Evolutionary conservation across 2,888 invertebrate genomes (phyloP).

Genomic region (Aphidius colemani): DNA sequence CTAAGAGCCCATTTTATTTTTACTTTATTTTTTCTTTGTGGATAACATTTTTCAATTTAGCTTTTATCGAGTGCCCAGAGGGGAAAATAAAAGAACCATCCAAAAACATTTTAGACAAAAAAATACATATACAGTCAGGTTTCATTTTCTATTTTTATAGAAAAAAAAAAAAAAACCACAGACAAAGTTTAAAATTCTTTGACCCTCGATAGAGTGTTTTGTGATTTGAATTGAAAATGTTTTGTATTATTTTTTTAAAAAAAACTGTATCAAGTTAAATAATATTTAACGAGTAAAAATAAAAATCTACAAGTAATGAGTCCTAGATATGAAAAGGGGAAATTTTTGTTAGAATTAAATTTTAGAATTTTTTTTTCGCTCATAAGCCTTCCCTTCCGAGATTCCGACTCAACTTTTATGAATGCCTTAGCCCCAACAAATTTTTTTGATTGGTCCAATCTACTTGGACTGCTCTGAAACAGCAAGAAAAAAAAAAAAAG

Average conservation of each 20-base stretch:
- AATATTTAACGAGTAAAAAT: too few species aligned
- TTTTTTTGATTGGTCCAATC: too few species aligned
- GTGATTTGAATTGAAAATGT: not conserved
- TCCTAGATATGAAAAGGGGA: too few species aligned
- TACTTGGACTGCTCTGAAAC: too few species aligned
- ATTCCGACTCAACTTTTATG: too few species aligned
- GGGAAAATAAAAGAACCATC: conserved; percentile 28
- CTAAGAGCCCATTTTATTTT: conserved; percentile 10
- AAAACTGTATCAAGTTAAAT: not conserved
- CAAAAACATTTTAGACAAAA: conserved; percentile 29
- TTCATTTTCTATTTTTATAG: not conserved
- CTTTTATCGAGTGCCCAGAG: conserved; percentile 28
- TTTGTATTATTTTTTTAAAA: not conserved
- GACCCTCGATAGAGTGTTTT: conserved; percentile 10
- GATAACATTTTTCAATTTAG: conserved; percentile 34
- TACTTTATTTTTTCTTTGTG: conserved; percentile 13
- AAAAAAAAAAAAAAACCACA: not conserved
- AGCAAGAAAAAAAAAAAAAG: too few species aligned
- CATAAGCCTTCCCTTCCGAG: too few species aligned
- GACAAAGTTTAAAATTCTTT: conserved; percentile 19
- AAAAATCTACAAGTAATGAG: too few species aligned
- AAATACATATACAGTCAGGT: not conserved
- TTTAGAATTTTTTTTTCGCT: too few species aligned
- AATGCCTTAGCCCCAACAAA: too few species aligned
- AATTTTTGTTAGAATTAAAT: too few species aligned